These are phyloP conservation scores for Bucco capensis DNA, from an alignment of 2,113 vertebrate genomes.

Conservation along the genomic window DNA sequence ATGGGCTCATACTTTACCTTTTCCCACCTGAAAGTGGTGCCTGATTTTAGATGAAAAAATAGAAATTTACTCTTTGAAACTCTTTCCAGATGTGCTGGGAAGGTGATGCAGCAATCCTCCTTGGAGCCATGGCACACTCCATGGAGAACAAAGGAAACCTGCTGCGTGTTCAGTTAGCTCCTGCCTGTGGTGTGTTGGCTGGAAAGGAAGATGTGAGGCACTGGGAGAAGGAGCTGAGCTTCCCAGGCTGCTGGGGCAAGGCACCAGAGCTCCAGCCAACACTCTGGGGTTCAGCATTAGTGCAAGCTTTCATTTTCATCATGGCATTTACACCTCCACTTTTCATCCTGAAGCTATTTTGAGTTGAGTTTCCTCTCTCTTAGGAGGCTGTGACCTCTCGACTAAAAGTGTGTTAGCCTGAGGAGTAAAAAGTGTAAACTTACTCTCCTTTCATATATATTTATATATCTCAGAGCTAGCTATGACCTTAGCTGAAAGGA, in stretches of 20 bases:
- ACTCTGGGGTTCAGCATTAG: background rate
- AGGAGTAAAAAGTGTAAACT: background rate
- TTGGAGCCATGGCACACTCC: background rate
- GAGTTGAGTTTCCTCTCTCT: background rate
- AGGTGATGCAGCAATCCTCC: background rate
- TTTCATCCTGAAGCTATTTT: background rate
- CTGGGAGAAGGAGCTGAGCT: background rate
- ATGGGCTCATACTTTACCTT: background rate
- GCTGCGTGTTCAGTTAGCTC: background rate
- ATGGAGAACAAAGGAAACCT: background rate
- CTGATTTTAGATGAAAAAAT: background rate
- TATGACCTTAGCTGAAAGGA: background rate
- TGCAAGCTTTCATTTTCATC: background rate
- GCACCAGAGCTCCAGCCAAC: background rate
- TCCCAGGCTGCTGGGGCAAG: background rate
- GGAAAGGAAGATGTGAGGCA: conserved; percentile 19
- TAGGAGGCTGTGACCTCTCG: background rate
- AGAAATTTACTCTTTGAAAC: background rate
- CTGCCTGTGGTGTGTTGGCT: background rate
- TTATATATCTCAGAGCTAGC: background rate
- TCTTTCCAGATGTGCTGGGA: background rate
- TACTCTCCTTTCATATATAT: background rate
- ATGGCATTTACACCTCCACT: no score
- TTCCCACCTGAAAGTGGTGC: background rate
- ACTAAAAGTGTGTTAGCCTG: background rate